phyloP scores from a whole-genome alignment of 2,888 invertebrate genomes.

The Busseola fusca region DNA sequence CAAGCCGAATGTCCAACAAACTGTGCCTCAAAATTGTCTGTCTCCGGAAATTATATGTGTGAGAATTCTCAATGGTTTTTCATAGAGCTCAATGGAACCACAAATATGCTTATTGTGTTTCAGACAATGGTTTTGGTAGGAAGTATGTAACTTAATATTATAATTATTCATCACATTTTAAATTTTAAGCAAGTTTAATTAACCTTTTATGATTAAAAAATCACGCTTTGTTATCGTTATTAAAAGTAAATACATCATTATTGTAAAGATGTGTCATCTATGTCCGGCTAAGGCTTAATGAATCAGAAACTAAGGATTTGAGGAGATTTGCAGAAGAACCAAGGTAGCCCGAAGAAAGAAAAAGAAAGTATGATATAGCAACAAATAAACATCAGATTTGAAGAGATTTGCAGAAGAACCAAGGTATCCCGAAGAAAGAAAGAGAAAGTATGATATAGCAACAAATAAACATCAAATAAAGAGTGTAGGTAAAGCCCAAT shows the following conservation, averaged over 20 bases:
- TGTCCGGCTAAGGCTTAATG: background rate
- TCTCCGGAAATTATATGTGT: background rate
- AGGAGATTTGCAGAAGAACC: background rate
- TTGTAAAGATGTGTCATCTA: background rate
- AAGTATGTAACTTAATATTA: slow-evolving; percentile 10
- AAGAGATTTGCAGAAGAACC: background rate
- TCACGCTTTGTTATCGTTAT: background rate
- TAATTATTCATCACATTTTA: background rate
- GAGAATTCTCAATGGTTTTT: background rate
- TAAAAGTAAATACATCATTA: background rate
- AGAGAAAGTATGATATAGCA: too few species aligned
- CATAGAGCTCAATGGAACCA: slow-evolving; percentile 8
- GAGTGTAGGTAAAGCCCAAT: too few species aligned
- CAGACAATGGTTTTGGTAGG: slow-evolving; percentile 22
- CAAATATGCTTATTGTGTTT: background rate
- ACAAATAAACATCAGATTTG: too few species aligned
- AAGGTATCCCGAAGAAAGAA: too few species aligned
- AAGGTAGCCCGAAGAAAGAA: too few species aligned
- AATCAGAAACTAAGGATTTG: background rate
- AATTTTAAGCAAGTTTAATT: slow-evolving; percentile 21
- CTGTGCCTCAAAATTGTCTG: too few species aligned
- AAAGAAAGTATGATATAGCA: too few species aligned
- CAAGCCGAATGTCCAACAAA: background rate
- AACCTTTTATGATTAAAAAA: background rate
- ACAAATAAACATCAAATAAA: too few species aligned